Base-by-base conservation (phyloP, 2,888 invertebrate species). In the Oscheius sp. region DNA sequence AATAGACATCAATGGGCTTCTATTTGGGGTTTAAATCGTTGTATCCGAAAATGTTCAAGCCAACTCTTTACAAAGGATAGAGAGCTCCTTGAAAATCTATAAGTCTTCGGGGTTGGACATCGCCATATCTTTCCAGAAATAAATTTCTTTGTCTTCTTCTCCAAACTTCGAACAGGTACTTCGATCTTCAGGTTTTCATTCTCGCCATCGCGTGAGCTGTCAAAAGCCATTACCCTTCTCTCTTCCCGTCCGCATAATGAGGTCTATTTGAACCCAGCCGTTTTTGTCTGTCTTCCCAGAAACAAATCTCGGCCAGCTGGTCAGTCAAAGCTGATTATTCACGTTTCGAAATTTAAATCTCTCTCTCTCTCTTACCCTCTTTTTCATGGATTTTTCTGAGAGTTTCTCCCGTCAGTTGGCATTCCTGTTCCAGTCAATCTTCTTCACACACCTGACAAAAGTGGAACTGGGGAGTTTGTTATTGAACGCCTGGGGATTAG, bases 401-500 rank as follows among this genome's bases (percentile, higher is more conserved):
- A n/a, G n/a, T n/a, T n/a, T n/a, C n/a, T n/a, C n/a, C n/a, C 20
- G 42, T 42, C 42, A 42, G 42, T 42, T 42, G 4, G 42, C 0
- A 42, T 42, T 8, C 42, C 20, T 15, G 42, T 12, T 42, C 42
- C 15, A 15, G 12, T 20, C 4, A 17, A 15, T 42, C 42, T 12
- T 12, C 15, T 15, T 3, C 6, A 42, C 4, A 42, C 37, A 37
- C n/a, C n/a, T n/a, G 37, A 12, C 10, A 42, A 42, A 20, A 17
- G 15, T 42, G 42, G 23, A 52, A 52, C 50, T 52, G 27, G 50
- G 27, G n/a, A 29, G 50, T 52, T 52, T 52, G 50, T n/a, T 15
- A 17, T 42, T 20, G n/a, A 25, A 15, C 23, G 50, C 27, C 20
- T 31, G 55, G 29, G 27, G 31, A 45, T 45, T 45, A 42, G 61